phyloP scores from a whole-genome alignment of 2,113 vertebrate species.

The Vidua macroura region DNA sequence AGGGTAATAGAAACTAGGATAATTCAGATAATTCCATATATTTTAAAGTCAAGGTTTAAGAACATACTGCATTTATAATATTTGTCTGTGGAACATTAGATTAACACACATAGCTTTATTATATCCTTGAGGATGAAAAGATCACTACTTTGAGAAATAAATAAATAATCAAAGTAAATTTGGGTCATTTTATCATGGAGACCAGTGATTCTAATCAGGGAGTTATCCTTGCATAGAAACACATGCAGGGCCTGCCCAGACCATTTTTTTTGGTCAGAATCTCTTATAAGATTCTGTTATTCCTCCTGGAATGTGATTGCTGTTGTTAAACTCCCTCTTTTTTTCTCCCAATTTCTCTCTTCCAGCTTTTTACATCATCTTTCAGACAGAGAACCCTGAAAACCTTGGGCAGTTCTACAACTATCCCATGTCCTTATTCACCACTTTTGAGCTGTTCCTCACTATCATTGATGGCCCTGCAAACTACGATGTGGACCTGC shows the following conservation, averaged over 20 bases:
- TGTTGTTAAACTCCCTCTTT: neutral
- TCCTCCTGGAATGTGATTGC: neutral
- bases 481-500: constrained; percentile 81
- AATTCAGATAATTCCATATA: neutral
- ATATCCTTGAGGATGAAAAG: neutral
- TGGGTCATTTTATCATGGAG: neutral
- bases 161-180: neutral
- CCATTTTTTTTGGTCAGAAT: neutral
- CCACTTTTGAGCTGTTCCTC: constrained; percentile 89
- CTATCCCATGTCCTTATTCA: constrained; percentile 87
- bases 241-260: neutral
- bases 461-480: constrained; percentile 90
- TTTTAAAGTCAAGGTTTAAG: neutral
- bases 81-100: neutral
- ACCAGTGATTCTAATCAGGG: neutral
- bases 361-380: constrained; percentile 87
- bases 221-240: neutral
- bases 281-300: neutral
- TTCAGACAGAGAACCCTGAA: constrained; percentile 85
- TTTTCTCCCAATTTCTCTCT: neutral
- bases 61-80: neutral
- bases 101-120: neutral
- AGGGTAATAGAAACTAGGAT: neutral
- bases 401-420: constrained; percentile 81
- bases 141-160: neutral